Conservation (phyloP, 2,113 vertebrate species). For the Nettapus auritus region DNA sequence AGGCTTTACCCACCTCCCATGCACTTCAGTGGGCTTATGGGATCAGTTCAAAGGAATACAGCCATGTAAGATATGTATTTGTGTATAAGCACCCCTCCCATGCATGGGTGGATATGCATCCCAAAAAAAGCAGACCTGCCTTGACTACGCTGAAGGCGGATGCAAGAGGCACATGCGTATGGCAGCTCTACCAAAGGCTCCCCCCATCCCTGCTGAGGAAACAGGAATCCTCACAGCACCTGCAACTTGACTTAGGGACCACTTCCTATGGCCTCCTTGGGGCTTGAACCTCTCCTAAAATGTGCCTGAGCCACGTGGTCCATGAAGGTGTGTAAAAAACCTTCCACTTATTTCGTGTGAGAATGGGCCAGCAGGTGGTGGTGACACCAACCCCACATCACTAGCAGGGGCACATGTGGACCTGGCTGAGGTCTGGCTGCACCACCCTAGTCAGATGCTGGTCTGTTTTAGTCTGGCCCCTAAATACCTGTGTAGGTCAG, state of each 20-base stretch:
- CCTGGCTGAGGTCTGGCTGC: background rate
- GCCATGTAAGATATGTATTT: background rate
- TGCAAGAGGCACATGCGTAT: background rate
- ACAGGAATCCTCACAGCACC: background rate
- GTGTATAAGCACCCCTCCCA: background rate
- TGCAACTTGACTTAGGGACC: background rate
- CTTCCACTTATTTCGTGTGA: background rate
- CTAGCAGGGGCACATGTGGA: background rate
- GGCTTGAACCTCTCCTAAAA: background rate
- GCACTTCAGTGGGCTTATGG: background rate
- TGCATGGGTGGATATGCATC: background rate
- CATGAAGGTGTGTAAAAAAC: background rate
- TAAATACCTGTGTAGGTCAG: background rate
- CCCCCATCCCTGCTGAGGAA: background rate
- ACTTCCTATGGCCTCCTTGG: background rate
- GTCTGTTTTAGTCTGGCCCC: background rate
- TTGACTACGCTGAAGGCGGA: background rate
- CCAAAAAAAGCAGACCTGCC: background rate
- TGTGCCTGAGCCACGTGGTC: background rate
- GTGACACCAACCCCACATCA: background rate
- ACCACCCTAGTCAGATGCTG: background rate
- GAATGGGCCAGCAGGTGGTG: background rate
- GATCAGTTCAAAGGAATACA: conserved; percentile 20
- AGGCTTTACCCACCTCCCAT: background rate
- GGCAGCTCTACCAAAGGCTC: background rate